These are phyloP conservation scores for Canis aureus DNA, from an alignment of 2,113 vertebrate genomes.

Conservation along the genomic window DNA sequence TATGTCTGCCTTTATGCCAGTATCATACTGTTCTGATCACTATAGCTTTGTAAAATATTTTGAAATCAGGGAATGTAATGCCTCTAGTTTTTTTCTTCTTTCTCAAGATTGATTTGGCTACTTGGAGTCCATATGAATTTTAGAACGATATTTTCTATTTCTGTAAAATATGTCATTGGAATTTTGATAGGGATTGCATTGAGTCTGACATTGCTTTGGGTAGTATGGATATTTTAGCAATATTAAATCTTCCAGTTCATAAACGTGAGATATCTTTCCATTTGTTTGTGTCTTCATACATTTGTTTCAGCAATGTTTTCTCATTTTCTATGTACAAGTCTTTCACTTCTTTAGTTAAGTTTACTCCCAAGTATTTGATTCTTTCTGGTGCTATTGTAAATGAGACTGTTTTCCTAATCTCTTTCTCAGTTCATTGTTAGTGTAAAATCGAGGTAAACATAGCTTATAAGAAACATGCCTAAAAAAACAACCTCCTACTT, in stretches of 20 bases:
- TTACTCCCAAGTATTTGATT: not conserved
- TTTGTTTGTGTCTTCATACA: not conserved
- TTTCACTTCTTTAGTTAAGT: not conserved
- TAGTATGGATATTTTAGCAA: not conserved
- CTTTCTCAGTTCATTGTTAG: not conserved
- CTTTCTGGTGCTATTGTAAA: not conserved
- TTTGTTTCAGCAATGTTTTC: slow-evolving; percentile 6
- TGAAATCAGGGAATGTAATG: not conserved
- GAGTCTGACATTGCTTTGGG: not conserved
- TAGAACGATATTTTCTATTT: not conserved
- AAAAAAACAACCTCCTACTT: not conserved
- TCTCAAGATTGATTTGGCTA: not conserved
- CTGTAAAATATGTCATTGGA: not conserved
- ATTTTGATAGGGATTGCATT: not conserved
- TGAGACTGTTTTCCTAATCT: not conserved
- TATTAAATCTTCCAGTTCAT: not conserved
- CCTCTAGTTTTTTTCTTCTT: not conserved
- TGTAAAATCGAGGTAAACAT: not conserved
- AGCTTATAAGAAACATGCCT: not conserved
- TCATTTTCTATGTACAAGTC: not conserved
- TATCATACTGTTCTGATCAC: not conserved
- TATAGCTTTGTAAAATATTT: not conserved
- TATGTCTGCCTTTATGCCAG: not conserved
- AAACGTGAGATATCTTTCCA: not conserved
- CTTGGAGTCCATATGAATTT: not conserved